Evolutionary conservation across 2,888 invertebrate species (phyloP).

Genomic region (Siphlonurus alternatus): DNA sequence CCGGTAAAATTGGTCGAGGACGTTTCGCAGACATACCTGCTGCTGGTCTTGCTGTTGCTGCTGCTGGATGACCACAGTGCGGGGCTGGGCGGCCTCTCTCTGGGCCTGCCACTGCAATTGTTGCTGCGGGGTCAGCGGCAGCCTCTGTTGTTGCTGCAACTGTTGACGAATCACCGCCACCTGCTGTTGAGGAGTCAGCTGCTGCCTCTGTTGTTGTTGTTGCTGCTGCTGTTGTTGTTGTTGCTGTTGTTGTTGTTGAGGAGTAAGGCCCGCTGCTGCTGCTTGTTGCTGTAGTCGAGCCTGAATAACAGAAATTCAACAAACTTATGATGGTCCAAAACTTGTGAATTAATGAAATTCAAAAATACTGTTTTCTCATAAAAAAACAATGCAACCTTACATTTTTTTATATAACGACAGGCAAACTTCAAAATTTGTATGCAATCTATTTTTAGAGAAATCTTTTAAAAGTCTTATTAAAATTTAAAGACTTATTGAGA

Average conservation of each 20-base stretch:
- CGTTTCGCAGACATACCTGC: not conserved
- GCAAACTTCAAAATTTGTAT: too few species aligned
- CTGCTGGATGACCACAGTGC: not conserved
- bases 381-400: too few species aligned
- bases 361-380: too few species aligned
- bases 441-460: too few species aligned
- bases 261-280: conserved; percentile 7
- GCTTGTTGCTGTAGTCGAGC: conserved; percentile 30
- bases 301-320: conserved; percentile 21
- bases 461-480: too few species aligned
- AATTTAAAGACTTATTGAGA: too few species aligned
- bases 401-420: too few species aligned
- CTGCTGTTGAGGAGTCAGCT: conserved; percentile 28
- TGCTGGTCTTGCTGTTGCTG: not conserved
- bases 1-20: not conserved
- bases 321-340: too few species aligned
- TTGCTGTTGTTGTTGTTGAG: conserved; percentile 35
- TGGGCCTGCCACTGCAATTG: not conserved
- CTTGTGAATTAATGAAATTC: too few species aligned
- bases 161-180: conserved; percentile 27
- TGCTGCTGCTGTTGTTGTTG: conserved; percentile 31
- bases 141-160: conserved; percentile 28
- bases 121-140: not conserved
- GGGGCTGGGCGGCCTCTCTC: not conserved
- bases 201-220: conserved; percentile 18